These are phyloP conservation scores for Prietella phreatophila DNA, from an alignment of 2,113 vertebrate species.

Conservation along the genomic window DNA sequence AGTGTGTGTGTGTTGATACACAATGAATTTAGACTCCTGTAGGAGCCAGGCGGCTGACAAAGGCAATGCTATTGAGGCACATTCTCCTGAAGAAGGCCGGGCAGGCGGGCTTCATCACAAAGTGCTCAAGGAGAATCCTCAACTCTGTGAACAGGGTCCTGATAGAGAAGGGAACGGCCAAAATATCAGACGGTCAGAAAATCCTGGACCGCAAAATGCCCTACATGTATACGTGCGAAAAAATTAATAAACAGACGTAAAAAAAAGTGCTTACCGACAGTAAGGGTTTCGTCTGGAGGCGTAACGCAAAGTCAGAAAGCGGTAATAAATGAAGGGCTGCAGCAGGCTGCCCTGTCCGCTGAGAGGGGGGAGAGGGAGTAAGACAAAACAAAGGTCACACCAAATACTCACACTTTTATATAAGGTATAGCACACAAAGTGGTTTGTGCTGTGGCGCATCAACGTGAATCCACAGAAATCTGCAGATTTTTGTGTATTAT, in stretches of 20 bases:
- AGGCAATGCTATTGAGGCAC: conserved; percentile 93
- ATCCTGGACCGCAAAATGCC: background rate
- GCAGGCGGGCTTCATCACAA: conserved; percentile 94
- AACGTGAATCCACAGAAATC: background rate
- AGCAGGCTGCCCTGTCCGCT: conserved; percentile 96
- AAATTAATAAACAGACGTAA: background rate
- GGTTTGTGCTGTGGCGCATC: background rate
- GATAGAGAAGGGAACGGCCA: background rate
- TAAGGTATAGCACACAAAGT: background rate
- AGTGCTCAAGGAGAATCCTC: conserved; percentile 90
- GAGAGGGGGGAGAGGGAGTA: conserved; percentile 51
- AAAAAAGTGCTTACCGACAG: conserved; percentile 82
- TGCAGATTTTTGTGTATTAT: too few relatives aligned
- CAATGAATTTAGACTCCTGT: conserved; percentile 79
- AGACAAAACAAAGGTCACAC: conserved; percentile 38
- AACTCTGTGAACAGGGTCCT: conserved; percentile 95
- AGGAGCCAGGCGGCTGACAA: conserved; percentile 94
- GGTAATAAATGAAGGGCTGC: conserved; percentile 96
- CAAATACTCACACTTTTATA: background rate
- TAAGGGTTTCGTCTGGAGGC: conserved; percentile 96
- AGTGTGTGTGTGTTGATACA: background rate
- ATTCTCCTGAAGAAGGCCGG: conserved; percentile 92
- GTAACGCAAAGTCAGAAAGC: conserved; percentile 94
- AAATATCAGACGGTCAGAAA: background rate
- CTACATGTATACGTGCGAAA: background rate